Conservation (phyloP, 2,113 vertebrate genomes). For the Spea multiplicata region DNA sequence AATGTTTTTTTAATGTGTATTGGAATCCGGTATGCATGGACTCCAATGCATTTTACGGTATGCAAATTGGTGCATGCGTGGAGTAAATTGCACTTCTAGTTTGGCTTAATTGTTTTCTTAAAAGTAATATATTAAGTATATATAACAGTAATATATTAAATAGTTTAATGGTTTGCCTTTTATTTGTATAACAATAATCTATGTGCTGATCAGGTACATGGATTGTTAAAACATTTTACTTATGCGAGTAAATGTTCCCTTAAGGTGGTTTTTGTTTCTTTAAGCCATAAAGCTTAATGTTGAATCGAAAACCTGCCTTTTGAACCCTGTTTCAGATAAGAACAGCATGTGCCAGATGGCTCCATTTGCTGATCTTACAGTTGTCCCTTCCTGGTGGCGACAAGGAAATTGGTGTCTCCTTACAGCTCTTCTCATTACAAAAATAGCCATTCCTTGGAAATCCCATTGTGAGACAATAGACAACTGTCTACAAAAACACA, state of each 20-base stretch:
- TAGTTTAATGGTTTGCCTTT: no score
- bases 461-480: not conserved
- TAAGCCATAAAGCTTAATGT: not conserved
- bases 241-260: not conserved
- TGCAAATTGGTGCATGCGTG: no score
- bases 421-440: not conserved
- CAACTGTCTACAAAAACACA: constrained; percentile 7
- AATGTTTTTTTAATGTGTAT: no score
- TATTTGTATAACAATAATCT: no score
- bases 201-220: not conserved
- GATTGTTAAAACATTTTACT: not conserved
- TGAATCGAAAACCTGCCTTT: not conserved
- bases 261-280: not conserved
- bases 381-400: constrained; percentile 1
- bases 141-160: no score
- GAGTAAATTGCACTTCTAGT: no score
- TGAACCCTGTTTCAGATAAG: not conserved
- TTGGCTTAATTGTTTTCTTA: no score
- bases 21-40: no score
- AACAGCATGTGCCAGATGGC: constrained; percentile 22
- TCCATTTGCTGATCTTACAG: constrained; percentile 24
- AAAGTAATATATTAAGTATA: no score
- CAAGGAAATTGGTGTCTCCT: not conserved
- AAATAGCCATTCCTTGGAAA: not conserved
- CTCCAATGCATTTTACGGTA: no score